These are phyloP conservation scores for Epinephelus cyanopodus DNA, from an alignment of 2,113 vertebrate species.

Conservation along the genomic window DNA sequence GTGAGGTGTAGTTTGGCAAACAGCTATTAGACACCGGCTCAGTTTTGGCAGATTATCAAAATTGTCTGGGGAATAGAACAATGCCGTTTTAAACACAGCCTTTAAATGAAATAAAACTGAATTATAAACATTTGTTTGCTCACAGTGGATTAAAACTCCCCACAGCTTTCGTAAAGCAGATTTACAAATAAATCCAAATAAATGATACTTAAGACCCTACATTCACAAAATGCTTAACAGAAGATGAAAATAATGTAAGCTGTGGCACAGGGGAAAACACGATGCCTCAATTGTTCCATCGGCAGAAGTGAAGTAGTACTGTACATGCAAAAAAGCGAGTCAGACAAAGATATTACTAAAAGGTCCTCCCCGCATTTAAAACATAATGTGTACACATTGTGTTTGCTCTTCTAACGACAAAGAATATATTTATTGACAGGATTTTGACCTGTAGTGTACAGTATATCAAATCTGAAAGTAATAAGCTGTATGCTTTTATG, in stretches of 20 bases:
- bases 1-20: constrained; percentile 61
- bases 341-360: constrained; percentile 1
- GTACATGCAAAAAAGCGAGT: constrained; percentile 15
- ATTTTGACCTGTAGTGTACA: constrained; percentile 82
- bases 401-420: constrained; percentile 58
- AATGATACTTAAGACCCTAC: not conserved
- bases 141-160: constrained; percentile 18
- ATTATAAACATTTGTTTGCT: not conserved
- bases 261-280: not conserved
- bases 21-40: constrained; percentile 44
- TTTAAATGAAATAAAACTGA: constrained; percentile 9
- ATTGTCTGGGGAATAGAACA: not conserved
- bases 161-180: constrained; percentile 10
- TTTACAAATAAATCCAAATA: constrained; percentile 12
- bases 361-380: constrained; percentile 16
- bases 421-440: constrained; percentile 83
- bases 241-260: constrained; percentile 14
- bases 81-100: not conserved
- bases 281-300: not conserved
- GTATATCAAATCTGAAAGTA: constrained; percentile 57
- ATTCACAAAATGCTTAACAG: constrained; percentile 8
- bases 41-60: constrained; percentile 51
- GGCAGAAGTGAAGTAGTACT: not conserved
- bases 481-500: constrained; percentile 52
- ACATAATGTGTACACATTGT: constrained; percentile 51